Evolutionary conservation across 2,113 vertebrate genomes (phyloP), one percentile per base, ranked within the genome.

Genomic region (Fregetta grallaria): DNA sequence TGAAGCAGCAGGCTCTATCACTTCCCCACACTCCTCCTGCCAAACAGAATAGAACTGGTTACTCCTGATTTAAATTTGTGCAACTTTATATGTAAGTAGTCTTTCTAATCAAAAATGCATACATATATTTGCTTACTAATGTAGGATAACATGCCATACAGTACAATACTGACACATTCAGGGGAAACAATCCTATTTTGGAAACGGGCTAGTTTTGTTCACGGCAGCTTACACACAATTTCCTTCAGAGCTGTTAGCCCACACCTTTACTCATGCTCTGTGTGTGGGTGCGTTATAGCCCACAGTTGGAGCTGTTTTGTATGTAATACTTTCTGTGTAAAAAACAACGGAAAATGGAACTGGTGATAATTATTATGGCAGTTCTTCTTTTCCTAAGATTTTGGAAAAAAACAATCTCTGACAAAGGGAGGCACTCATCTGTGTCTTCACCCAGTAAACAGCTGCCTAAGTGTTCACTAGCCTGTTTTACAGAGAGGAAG

Each of bases 131-230:
- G 12, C 21, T 92, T 79, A 52, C 29, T 25, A 68, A 67, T 36
- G 36, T 4, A 45, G 45, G 19, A 30, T 18, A 84, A 76, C 14
- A 36, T 16, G 13, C 22, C 47, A 20, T 40, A 45, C 27, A 72
- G 50, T 32, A 79, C 0, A 0, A 88, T 22, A n/a, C 17, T 4
- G 21, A 63, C 15, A 47, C 9, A 68, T 29, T 59, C 23, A 82
- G 14, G 17, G 34, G 55, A 82, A 76, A 70, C 4, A 50, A 80
- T 34, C n/a, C 45, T 58, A 3, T 29, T 88, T 79, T 66, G 40
- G 62, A 92, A 95, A 78, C 2, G 10, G 13, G n/a, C 47, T 44
- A 15, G 17, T 72, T 74, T n/a, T 65, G 32, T 86, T 94, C 38
- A 49, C 65, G 81, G 65, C n/a, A 91, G 36, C 21, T 81, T 40